Evolutionary conservation across 2,113 vertebrate species (phyloP), one percentile per base, ranked within the genome.

Genomic region (Nyctereutes procyonoides): DNA sequence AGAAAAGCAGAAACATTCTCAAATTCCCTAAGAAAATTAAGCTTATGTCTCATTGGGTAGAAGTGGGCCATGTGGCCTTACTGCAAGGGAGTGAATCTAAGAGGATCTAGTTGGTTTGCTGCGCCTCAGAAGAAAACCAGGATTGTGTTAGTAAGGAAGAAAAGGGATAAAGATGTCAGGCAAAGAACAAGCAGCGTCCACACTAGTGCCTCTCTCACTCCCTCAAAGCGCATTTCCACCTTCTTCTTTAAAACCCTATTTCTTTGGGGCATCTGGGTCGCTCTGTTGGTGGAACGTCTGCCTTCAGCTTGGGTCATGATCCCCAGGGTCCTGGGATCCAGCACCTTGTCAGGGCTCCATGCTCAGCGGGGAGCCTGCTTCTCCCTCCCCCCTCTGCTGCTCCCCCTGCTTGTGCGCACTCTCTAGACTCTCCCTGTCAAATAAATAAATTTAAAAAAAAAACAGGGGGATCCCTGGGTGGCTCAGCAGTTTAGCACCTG

Each of bases 1-100:
- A n/a, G 43, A 26, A 69, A 97, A 92, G 30, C 58, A 77, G 73
- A 97, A 90, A 22, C 8, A 51, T 43, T 53, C 53, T 88, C 77
- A 93, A 58, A 77, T 56, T 77, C 5, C 16, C 20, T 81, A 62
- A 48, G 69, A 51, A 76, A 94, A 38, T 62, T 81, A 65, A 69
- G 43, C 20, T 51, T 32, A 63, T 17, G 56, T 43, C 11, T 80
- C 5, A 26, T 11, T 58, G 69, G 20, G 74, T 83, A 35, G 38
- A 58, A 63, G n/a, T 35, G 8, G 85, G 65, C 48, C 28, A 17
- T 7, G 7, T 43, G 56, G 22, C 69, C 62, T 80, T n/a, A 73
- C 5, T 35, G 43, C 16, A 71, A 88, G 43, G 51, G 26, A 90
- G 87, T 32, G 26, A 90, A 87, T 28, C 35, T 53, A 69, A 32